Base-by-base conservation (phyloP, 1,140 invertebrate species). In the Dendrolimus kikuchii region DNA sequence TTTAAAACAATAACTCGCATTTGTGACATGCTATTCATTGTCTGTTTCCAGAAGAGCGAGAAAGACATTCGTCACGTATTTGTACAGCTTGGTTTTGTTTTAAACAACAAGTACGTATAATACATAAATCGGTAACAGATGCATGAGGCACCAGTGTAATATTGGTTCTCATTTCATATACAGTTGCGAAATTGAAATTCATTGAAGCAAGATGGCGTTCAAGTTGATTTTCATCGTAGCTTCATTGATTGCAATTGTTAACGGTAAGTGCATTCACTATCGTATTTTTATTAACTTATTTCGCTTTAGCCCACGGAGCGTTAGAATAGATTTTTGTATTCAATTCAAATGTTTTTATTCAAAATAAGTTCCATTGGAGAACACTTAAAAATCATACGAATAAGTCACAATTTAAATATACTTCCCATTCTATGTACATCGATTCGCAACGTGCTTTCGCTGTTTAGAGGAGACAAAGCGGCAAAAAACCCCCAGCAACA, bases 21-120 rank as follows among this genome's bases (percentile, higher is more conserved):
- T 36, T 38, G 5, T n/a, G 42, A 38, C 23, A 23, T 23, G 23
- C 23, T 23, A 46, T 50, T 37, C 64, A 53, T 55, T 52, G 47
- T n/a, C n/a, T 48, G 55, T 71, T 66, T 60, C 48, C 37, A 60
- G 63, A 71, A 62, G 61, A 49, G 53, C 49, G 53, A 23, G 23
- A 57, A 55, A 37, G 53, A 49, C 40, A 69, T 75, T 75, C 59
- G 68, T 69, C 51, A 57, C 68, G 68, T 77, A 52, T 81, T 78
- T 78, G 51, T 39, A 67, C 77, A 81, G 74, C 59, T 73, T 68
- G 59, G 6, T 23, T 38, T 44, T 53, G 7, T 47, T 46, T 46
- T 38, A 51, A 68, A 73, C 60, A 69, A 69, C 62, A 69, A 57
- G 39, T 50, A 64, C 62, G 61, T 67, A 64, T 64, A 63, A 68